Base-by-base conservation (phyloP, 2,797 vertebrate species). In the Fundulus diaphanus region DNA sequence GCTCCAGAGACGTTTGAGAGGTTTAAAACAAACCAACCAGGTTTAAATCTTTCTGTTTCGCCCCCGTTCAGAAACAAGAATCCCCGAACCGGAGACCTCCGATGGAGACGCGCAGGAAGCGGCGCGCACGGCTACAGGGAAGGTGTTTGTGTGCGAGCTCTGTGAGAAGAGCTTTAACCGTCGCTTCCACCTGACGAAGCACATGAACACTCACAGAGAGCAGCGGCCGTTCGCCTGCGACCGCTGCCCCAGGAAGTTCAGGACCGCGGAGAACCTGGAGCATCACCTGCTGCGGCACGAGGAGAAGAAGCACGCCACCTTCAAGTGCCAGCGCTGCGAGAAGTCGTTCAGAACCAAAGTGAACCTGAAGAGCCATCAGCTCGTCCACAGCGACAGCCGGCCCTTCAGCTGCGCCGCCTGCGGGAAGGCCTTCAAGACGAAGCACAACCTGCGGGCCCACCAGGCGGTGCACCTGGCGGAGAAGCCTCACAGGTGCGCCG, bases 341-440 rank as follows among this genome's bases (percentile, higher is more conserved):
- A 93, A 88, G 87, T 82, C 20, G 0, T 94, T 93, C 85, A 92
- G 81, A 72, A 93, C 82, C 0, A 92, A 89, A 59, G 82, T 82
- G 82, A 54, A 80, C 16, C 81, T 94, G 44, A 92, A 88, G 79
- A 76, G 76, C 1, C 93, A 94, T 51, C 82, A 85, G 80, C 72
- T 89, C 0, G 90, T 92, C 0, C 93, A 93, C 81, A 77, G 83
- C 0, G 87, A 92, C 44, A 29, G 73, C 0, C 87, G 85, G 63
- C 88, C 90, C 1, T 91, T 93, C 37, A 0, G 37, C 67, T 90
- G 89, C 84, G 33, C 70, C 82, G 72, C 75, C 77, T 93, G 90
- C 0, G 82, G 82, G 29, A 92, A 91, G 66, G 70, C n/a, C 65
- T 93, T 93, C 81, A 92, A 92, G 54, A 91, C 88, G 0, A 92